A percentile compares a stretch with the other conserved stretches of the same genome.
These are phyloP conservation scores for Aphelinus atriplicis DNA, from an alignment of 1,140 invertebrate genomes.

Conservation along the genomic window DNA sequence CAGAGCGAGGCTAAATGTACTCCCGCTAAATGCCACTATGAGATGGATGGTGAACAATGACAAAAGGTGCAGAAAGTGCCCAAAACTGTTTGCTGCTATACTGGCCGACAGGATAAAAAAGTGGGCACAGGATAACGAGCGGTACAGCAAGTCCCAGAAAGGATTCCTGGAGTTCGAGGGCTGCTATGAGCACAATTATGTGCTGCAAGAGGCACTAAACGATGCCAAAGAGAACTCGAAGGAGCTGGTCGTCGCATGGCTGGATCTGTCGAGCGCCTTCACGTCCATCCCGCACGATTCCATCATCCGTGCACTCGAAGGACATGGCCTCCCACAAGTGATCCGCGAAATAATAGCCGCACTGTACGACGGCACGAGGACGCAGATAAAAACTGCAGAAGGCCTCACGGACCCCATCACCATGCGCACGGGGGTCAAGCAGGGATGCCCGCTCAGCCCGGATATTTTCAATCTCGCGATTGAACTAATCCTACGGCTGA, in stretches of 20 bases:
- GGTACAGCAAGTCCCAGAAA: too few relatives aligned
- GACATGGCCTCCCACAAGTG: conserved; percentile 8
- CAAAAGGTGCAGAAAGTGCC: conserved; percentile 49
- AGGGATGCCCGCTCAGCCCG: conserved; percentile 57
- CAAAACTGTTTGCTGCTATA: too few relatives aligned
- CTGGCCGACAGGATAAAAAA: too few relatives aligned
- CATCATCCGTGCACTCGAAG: conserved; percentile 30
- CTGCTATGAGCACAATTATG: too few relatives aligned
- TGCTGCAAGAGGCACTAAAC: too few relatives aligned
- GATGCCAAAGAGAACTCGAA: too few relatives aligned
- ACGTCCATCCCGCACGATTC: conserved; percentile 46
- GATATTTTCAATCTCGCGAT: conserved; percentile 58
- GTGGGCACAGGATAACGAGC: too few relatives aligned
- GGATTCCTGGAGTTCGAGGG: too few relatives aligned
- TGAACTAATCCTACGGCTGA: conserved; percentile 42
- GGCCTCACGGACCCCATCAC: conserved; percentile 48
- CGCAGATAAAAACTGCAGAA: conserved; percentile 25
- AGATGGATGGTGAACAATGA: conserved; percentile 29
- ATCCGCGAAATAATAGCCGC: conserved; percentile 37
- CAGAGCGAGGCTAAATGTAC: conserved; percentile 50
- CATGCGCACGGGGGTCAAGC: conserved; percentile 52
- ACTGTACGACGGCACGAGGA: conserved; percentile 38
- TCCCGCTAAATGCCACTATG: conserved; percentile 50
- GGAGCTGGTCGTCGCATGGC: too few relatives aligned
- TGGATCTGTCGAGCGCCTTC: conserved; percentile 49